Conservation (phyloP, 2,888 invertebrate species). For the Drepanosiphum platanoidis region DNA sequence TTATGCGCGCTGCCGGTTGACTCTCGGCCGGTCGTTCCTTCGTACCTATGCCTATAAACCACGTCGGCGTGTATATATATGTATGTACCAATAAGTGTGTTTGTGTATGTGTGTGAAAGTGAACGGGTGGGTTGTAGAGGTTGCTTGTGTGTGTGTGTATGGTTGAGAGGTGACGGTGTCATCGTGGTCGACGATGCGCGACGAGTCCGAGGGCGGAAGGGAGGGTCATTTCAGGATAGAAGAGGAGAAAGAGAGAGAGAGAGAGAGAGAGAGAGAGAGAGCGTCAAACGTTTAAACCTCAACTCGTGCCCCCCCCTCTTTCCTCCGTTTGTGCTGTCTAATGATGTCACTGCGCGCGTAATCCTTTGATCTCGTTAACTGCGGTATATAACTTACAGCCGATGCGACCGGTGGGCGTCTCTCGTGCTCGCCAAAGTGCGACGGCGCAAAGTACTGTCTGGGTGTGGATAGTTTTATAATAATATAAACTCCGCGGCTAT, state of each 20-base stretch:
- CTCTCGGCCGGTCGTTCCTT: neutral
- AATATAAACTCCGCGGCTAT: too few species aligned
- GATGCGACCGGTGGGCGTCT: slow-evolving; percentile 15
- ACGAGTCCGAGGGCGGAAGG: neutral
- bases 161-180: neutral
- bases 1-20: slow-evolving; percentile 17
- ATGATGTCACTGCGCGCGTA: slow-evolving; percentile 41
- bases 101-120: too few species aligned
- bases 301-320: neutral
- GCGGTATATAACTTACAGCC: slow-evolving; percentile 32
- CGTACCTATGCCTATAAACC: neutral
- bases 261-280: neutral
- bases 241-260: neutral
- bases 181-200: neutral
- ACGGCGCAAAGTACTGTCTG: neutral
- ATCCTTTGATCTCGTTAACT: slow-evolving; percentile 55
- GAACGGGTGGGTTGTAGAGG: neutral
- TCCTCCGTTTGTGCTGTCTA: too few species aligned
- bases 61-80: neutral
- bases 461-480: too few species aligned
- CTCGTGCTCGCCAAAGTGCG: neutral
- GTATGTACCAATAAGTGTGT: too few species aligned
- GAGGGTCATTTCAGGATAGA: too few species aligned
- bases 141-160: too few species aligned
- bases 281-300: slow-evolving; percentile 51